Evolutionary conservation across 2,797 vertebrate species (phyloP), one percentile per base, ranked within the genome.

Genomic region (Takifugu rubripes): DNA sequence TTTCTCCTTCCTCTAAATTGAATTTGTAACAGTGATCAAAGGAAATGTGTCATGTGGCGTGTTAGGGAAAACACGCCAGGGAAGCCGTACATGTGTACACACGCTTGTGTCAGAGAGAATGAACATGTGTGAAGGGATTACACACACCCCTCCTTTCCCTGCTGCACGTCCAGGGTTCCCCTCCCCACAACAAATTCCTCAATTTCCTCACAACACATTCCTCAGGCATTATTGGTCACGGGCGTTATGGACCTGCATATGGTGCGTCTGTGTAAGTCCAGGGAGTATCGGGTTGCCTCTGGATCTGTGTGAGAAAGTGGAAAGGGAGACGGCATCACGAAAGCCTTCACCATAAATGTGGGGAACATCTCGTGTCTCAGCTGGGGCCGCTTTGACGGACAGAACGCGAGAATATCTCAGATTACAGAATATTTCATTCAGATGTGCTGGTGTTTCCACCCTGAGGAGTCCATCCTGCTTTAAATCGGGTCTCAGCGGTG

Each of bases 141-240:
- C 53, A 71, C 1, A 2, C 31, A 33, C 29, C 2, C 31, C 8
- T 78, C 70, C 40, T 64, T 80, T 87, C 83, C 77, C 77, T 83
- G 75, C 70, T 43, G 11, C 80, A 78, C 68, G 46, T 75, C 68
- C 74, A 62, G 48, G 43, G 65, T 74, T 66, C 53, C 70, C 66
- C 65, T 78, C 62, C 74, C 84, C 79, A 75, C 88, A 81, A 86
- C 84, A 87, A 89, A 88, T 89, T 76, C 84, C 83, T 84, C 52
- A 70, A 89, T 89, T 86, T 85, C 78, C 81, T 79, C 84, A 70
- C 79, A 82, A 87, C 81, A 86, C 83, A 87, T 87, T 86, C 82
- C 75, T 85, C 68, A 79, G 77, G 73, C 71, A 79, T 89, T 85
- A 88, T 87, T 83, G 83, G 85, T 84, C 84, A 85, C 60, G 81